Conservation (phyloP, 2,797 vertebrate genomes). For the Chrosomus eos region DNA sequence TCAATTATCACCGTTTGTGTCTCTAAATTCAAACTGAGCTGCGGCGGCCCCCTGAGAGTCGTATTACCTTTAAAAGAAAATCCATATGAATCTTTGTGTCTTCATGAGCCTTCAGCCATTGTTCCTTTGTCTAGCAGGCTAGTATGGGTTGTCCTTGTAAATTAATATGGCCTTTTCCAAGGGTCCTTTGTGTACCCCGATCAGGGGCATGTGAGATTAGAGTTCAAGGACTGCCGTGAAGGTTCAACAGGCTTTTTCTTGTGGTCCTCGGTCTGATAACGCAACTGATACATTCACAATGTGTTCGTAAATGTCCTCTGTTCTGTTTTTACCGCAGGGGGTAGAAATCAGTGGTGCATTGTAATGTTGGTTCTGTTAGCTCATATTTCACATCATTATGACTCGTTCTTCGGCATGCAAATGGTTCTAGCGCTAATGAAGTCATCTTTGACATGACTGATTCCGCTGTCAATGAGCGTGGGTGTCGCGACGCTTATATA, state of each 20-base stretch:
- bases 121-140: slow-evolving; percentile 28
- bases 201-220: not conserved
- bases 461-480: slow-evolving; percentile 45
- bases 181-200: not conserved
- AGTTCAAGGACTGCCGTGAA: not conserved
- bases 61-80: slow-evolving; percentile 78
- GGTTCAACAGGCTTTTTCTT: slow-evolving; percentile 28
- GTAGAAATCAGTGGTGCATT: slow-evolving; percentile 13
- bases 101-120: slow-evolving; percentile 59
- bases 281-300: not conserved
- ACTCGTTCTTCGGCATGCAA: slow-evolving; percentile 43
- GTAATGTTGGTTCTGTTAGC: slow-evolving; percentile 15
- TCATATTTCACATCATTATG: slow-evolving; percentile 45
- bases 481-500: slow-evolving; percentile 36
- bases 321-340: slow-evolving; percentile 9
- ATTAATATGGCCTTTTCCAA: slow-evolving; percentile 18
- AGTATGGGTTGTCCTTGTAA: not conserved
- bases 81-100: slow-evolving; percentile 74
- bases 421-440: slow-evolving; percentile 48
- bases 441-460: slow-evolving; percentile 59
- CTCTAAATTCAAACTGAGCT: slow-evolving; percentile 68
- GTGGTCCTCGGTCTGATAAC: not conserved
- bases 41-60: slow-evolving; percentile 62
- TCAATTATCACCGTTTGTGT: slow-evolving; percentile 78
- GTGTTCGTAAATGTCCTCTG: not conserved